Conservation (phyloP, 2,797 vertebrate species). For the Phalanger gymnotis region DNA sequence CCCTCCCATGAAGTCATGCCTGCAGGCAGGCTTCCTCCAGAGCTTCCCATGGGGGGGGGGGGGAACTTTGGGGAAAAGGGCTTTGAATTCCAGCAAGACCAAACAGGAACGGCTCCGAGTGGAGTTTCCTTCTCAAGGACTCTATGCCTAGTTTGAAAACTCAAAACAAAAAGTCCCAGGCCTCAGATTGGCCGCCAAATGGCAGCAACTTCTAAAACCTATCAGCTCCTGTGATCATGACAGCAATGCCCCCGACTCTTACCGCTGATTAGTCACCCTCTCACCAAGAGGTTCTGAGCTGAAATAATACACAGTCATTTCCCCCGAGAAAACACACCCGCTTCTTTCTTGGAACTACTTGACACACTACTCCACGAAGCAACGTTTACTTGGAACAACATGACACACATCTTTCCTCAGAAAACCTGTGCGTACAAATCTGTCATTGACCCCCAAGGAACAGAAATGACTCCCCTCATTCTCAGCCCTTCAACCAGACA, state of each 20-base stretch:
- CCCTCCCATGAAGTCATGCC: constrained; percentile 81
- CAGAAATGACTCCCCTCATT: constrained; percentile 38
- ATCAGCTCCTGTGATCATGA: constrained; percentile 70
- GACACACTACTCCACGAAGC: constrained; percentile 64
- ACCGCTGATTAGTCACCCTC: constrained; percentile 81
- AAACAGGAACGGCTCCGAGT: constrained; percentile 85
- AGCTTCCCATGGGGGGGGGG: constrained; percentile 69
- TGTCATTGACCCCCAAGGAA: constrained; percentile 15
- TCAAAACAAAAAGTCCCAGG: constrained; percentile 69
- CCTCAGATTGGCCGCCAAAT: constrained; percentile 69
- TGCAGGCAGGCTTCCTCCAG: constrained; percentile 77
- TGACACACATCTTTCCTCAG: constrained; percentile 47
- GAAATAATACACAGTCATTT: constrained; percentile 86
- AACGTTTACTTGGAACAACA: constrained; percentile 63
- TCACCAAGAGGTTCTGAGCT: constrained; percentile 77
- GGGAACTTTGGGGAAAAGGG: constrained; percentile 66
- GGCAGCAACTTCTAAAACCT: constrained; percentile 75
- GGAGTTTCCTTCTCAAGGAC: constrained; percentile 77
- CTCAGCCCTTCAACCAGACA: neutral
- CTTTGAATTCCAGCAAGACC: constrained; percentile 81
- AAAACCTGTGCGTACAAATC: constrained; percentile 40
- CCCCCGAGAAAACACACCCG: constrained; percentile 70
- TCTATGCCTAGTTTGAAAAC: constrained; percentile 66
- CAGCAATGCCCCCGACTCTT: constrained; percentile 75
- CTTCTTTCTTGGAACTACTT: constrained; percentile 83